phyloP scores from a whole-genome alignment of 1,140 invertebrate genomes.

The Alviniconcha marisindica region DNA sequence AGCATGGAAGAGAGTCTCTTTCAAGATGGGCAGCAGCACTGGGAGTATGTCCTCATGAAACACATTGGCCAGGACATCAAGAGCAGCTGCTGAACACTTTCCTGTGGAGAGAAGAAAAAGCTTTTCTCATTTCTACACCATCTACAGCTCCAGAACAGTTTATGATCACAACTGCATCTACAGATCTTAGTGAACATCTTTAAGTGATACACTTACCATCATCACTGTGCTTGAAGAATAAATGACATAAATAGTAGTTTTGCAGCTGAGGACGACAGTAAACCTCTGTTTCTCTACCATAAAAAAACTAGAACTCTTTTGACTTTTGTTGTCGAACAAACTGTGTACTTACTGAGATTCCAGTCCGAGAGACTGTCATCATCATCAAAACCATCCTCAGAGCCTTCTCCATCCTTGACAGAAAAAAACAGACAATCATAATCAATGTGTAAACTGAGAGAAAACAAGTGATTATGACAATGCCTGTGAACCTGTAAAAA shows the following conservation, averaged over 20 bases:
- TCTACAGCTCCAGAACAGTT: no score
- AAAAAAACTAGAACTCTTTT: no score
- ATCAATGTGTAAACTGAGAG: no score
- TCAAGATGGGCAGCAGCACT: conserved; percentile 95
- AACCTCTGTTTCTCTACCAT: no score
- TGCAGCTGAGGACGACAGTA: no score
- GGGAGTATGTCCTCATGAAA: conserved; percentile 97
- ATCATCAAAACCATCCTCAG: conserved; percentile 78
- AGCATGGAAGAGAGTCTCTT: conserved; percentile 96
- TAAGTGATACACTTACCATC: no score
- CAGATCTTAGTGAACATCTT: no score
- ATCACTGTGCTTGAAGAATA: no score
- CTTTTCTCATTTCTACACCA: no score
- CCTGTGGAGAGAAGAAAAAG: conserved; percentile 66
- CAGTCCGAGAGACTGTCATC: conserved; percentile 96
- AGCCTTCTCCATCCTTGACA: conserved; percentile 83
- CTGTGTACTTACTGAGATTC: conserved; percentile 84
- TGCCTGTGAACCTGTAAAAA: not conserved
- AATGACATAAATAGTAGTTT: no score
- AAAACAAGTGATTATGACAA: not conserved
- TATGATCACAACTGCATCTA: no score
- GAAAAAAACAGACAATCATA: conserved; percentile 7
- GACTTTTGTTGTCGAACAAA: no score
- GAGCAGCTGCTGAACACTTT: conserved; percentile 98
- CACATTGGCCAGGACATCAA: conserved; percentile 98